Evolutionary conservation across 1,140 invertebrate species (phyloP).

Genomic region (Brachionus rotundiformis): DNA sequence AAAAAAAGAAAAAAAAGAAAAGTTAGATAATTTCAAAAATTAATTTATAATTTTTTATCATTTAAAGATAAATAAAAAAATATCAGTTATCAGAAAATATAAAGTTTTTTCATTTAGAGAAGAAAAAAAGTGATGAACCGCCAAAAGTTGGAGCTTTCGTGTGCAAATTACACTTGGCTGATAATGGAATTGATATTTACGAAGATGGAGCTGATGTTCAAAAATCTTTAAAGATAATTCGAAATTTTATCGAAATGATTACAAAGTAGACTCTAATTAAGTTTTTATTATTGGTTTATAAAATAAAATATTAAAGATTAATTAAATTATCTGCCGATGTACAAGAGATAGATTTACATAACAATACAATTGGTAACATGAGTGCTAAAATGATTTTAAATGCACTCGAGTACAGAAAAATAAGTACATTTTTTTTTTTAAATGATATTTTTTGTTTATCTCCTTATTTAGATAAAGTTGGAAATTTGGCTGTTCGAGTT

Average conservation of each 20-base stretch:
- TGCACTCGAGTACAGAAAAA: conserved; percentile 58
- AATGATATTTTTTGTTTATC: not conserved
- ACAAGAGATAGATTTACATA: conserved; percentile 61
- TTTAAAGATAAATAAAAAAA: conserved; percentile 20
- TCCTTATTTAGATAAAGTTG: conserved; percentile 58
- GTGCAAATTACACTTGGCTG: conserved; percentile 61
- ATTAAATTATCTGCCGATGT: conserved; percentile 59
- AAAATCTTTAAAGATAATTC: conserved; percentile 55
- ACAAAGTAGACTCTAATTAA: not conserved
- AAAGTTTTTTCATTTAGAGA: conserved; percentile 56
- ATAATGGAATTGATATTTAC: conserved; percentile 62
- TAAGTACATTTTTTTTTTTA: conserved; percentile 54
- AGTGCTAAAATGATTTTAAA: conserved; percentile 59
- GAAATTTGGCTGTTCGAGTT: conserved; percentile 58
- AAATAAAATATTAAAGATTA: conserved; percentile 53
- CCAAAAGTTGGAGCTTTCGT: conserved; percentile 62
- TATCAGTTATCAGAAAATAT: too few species aligned
- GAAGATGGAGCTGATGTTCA: conserved; percentile 56
- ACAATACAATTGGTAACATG: conserved; percentile 62
- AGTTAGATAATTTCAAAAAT: conserved; percentile 52
- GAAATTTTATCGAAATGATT: not conserved
- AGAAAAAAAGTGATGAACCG: conserved; percentile 57
- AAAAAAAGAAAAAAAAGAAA: conserved; percentile 57
- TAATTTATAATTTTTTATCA: not conserved
- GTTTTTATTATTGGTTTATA: not conserved